Base-by-base conservation (phyloP, 2,888 invertebrate genomes). In the Patella ulyssiponensis region DNA sequence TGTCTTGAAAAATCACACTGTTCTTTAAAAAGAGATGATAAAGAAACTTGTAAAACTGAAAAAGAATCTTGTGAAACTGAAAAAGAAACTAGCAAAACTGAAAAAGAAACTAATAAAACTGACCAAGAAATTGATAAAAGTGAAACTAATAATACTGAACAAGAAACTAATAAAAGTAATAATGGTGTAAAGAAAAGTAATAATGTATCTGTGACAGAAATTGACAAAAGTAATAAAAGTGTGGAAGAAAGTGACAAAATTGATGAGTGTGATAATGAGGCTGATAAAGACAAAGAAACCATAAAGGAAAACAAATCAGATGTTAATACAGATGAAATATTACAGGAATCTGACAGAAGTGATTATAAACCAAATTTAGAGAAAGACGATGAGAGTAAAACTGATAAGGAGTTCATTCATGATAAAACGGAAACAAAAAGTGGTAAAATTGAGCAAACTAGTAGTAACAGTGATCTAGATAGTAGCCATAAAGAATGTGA, bases 81-180 rank as follows among this genome's bases (percentile, higher is more conserved):
- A 23, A 44, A 52, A 69, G 27, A 53, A 17, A 51, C 17, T 15
- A 73, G 53, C 20, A 23, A 71, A 17, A 20, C 9, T 69, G 53
- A 53, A 53, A 3, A 14, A 33, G 17, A 53, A 27, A 52, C 15
- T 20, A n/a, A 54, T 14, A n/a, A 71, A n/a, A 12, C 14, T 7
- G 64, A 64, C 56, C 27, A 54, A 51, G 33, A 27, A 76, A 12
- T n/a, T 69, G 14, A 56, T 71, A 76, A 94, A 94, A 53, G 3
- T 69, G 70, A 75, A 64, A 74, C 90, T 93, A 96, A 88, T 93
- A 93, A 52, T 84, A 96, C 96, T 0, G 94, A 94, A 87, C 96
- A 96, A 69, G 93, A 73, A 76, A 88, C 84, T 53, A 86, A 85
- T 53, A 85, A 84, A 76, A 17, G 15, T 56, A 23, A 20, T 56